Percentiles rank a stretch among this genome's conserved stretches.
Conservation (phyloP, 2,113 vertebrate species). For the Ornithorhynchus anatinus region DNA sequence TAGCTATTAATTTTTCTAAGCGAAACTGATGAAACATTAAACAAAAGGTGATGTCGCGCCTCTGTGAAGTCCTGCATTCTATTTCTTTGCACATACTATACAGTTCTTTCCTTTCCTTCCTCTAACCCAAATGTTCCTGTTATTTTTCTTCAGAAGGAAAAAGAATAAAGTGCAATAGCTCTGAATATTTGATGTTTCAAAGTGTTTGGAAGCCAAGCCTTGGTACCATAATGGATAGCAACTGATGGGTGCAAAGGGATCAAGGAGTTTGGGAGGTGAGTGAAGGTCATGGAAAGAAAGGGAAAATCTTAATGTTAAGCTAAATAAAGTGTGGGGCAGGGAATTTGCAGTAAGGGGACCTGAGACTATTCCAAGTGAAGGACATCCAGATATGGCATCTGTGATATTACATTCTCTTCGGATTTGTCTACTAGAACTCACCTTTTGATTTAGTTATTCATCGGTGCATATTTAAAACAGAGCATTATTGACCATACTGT, state of each 20-base stretch:
- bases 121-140: not conserved
- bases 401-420: not conserved
- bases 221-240: constrained; percentile 3
- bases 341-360: not conserved
- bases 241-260: not conserved
- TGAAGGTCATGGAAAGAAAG: constrained; percentile 4
- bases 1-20: constrained; percentile 54
- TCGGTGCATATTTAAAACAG: not conserved
- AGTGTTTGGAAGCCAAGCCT: constrained; percentile 1
- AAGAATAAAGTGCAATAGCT: constrained; percentile 14
- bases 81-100: not conserved
- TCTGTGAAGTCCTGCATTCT: constrained; percentile 27
- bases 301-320: not conserved
- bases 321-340: not conserved
- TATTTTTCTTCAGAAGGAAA: too few relatives aligned
- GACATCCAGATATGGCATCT: not conserved
- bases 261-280: not conserved
- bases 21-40: constrained; percentile 58
- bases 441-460: not conserved
- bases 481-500: too few relatives aligned
- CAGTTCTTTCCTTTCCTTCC: not conserved
- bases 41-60: constrained; percentile 38
- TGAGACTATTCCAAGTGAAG: constrained; percentile 11
- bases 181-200: not conserved
- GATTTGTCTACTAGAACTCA: not conserved